Base-by-base conservation (phyloP, 2,888 invertebrate species). In the Noctuana brunneofusca region DNA sequence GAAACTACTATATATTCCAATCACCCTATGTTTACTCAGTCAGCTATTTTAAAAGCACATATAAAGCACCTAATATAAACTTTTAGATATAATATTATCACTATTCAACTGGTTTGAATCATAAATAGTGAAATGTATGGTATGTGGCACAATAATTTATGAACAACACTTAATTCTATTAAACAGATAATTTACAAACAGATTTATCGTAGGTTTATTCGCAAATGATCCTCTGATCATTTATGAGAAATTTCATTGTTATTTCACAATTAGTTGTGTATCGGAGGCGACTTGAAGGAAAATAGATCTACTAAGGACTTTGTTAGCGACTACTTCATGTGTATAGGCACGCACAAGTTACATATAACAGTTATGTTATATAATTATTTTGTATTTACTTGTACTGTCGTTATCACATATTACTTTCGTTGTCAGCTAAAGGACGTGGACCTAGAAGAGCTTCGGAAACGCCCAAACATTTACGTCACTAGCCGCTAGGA, bases 141-240 rank as follows among this genome's bases (percentile, higher is more conserved):
- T 8, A 24, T 35, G 59, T 60, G 53, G 53, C 59, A 53, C 59
- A 24, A 24, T 24, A 24, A 24, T 24, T 32, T 22, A 53, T 54
- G 32, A 46, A 60, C 53, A 60, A 60, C 46, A 60, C 53, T 60
- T 60, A 60, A 16, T 12, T 24, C 59, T 53, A 59, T 14, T 50
- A 50, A 50, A 50, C 24, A 27, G 27, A 50, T 49, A 46, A 57
- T 48, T 48, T 57, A 57, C 57, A 57, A 57, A 50, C 58, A 50
- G 27, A 41, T 58, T 35, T 52, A 52, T 38, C 41, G 18, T 50
- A 49, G 48, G 18, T 24, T 50, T 49, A 50, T 58, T 58, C 38
- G 58, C 9, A n/a, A 16, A 58, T 38, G 48, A 57, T 48, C 18
- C 14, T 8, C 22, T 27, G 11, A 49, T 58, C 32, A 49, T 49